Evolutionary conservation across 2,113 vertebrate species (phyloP), one percentile per base, ranked within the genome.

Genomic region (Aspidoscelis tigris): DNA sequence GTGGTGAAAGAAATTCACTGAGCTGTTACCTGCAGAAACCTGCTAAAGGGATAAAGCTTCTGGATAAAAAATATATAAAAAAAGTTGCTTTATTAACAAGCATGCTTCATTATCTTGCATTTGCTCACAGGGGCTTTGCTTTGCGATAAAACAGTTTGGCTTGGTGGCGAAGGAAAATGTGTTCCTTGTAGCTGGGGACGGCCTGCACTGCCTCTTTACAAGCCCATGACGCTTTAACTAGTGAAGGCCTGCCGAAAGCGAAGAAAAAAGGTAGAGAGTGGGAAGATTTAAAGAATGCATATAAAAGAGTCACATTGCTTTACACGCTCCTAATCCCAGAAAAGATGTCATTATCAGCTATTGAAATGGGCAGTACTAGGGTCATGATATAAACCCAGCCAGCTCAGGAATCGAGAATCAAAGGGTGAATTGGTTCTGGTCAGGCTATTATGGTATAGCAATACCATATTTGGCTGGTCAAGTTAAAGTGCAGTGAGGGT

Each of bases 1-100:
- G 64, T 71, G 55, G 43, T 82, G 43, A 86, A 81, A 86, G 41
- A 76, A 77, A 71, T 77, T 77, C 84, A 72, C 73, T 82, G 69
- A 82, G 53, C 69, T 65, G 53, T 72, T 86, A 77, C 53, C 66
- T 82, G 55, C 55, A 82, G 69, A 86, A 65, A 72, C 68, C 74
- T 86, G 66, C 44, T 78, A 72, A 66, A 82, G 73, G 77, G 43
- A 72, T 78, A 73, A 85, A 82, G 16, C 16, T 65, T 61, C 10
- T n/a, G 10, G 4, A 78, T 10, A 73, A 50, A 73, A 82, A 6
- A 61, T n/a, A 7, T 2, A 78, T 7, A 73, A 50, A 73, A 82
- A 6, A 61, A 3, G 26, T 78, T 82, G 69, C 75, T 78, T 41
- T 55, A 53, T 78, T 66, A 73, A 86, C 65, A 16, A 86, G 74